Evolutionary conservation across 2,797 vertebrate genomes (phyloP), one percentile per base, ranked within the genome.

Genomic region (Picus viridis): DNA sequence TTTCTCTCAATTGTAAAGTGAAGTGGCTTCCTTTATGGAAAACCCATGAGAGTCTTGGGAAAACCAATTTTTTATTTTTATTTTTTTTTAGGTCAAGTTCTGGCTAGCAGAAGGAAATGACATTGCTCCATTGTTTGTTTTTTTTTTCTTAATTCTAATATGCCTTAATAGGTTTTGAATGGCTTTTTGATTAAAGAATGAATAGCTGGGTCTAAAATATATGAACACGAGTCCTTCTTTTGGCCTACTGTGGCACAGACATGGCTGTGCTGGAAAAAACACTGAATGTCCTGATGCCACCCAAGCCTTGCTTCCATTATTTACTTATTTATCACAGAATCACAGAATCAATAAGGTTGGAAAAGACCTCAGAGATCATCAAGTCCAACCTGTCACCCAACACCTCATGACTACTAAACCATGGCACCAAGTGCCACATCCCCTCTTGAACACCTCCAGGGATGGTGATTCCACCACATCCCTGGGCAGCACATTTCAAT

Each of bases 181-280:
- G 34, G 34, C 30, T 90, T 88, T 86, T 69, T 92, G 56, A 65
- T 80, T 57, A 83, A 85, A 68, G 57, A 86, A 54, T 76, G 86
- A 82, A 83, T 81, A 84, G 27, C 56, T 83, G 63, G 54, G 74
- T 77, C 5, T 77, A 78, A 85, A 51, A 70, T 45, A 32, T 27
- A 72, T 47, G 24, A 89, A 43, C 53, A 30, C 0, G 3, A 58
- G 26, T 17, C 63, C 23, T 84, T 80, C 30, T 19, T 49, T 58
- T 79, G 45, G 61, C 65, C 36, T 56, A 2, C 57, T 47, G 81
- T 4, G 41, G 16, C 51, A 62, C 29, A 83, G 62, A 65, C 19
- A 3, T 24, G 59, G 11, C 68, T 86, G 47, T 51, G 36, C 32
- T 36, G 45, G 22, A 73, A 54, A 34, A 75, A 84, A 70, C 26